Evolutionary conservation across 2,113 vertebrate species (phyloP).

Genomic region (Penelope pileata): DNA sequence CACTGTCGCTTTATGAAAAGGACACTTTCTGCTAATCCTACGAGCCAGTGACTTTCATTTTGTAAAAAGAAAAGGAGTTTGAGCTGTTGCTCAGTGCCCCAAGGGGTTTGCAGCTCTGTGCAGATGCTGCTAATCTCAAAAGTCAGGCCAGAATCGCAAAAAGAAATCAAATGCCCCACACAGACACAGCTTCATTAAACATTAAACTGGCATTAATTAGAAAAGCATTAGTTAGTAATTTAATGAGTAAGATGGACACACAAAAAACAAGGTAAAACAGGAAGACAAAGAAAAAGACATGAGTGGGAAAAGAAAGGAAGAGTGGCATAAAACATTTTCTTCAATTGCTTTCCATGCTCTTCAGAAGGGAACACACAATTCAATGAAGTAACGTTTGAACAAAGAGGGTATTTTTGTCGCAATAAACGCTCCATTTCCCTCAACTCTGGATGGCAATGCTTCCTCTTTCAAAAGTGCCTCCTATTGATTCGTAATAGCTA

Average conservation of each 20-base stretch:
- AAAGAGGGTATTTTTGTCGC: constrained; percentile 64
- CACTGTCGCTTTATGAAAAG: background rate
- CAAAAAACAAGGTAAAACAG: constrained; percentile 24
- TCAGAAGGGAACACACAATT: constrained; percentile 51
- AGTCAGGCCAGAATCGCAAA: constrained; percentile 5
- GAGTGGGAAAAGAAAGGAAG: constrained; percentile 32
- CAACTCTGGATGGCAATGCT: constrained; percentile 61
- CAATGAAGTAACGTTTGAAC: constrained; percentile 56
- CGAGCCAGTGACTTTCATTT: background rate
- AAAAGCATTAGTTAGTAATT: constrained; percentile 34
- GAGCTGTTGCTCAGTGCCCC: background rate
- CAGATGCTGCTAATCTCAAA: constrained; percentile 20
- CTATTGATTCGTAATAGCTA: constrained; percentile 51
- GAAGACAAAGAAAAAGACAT: constrained; percentile 29
- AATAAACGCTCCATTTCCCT: constrained; percentile 69
- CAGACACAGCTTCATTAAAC: background rate
- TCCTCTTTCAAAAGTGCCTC: constrained; percentile 65
- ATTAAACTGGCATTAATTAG: constrained; percentile 48
- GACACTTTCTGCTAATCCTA: background rate
- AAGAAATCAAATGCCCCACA: constrained; percentile 26
- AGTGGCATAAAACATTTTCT: constrained; percentile 38
- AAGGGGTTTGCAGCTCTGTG: constrained; percentile 17
- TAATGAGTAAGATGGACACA: constrained; percentile 23
- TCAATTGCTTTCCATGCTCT: constrained; percentile 51
- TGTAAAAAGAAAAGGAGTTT: background rate